Evolutionary conservation across 2,888 invertebrate genomes (phyloP).

Genomic region (Cabera pusaria): DNA sequence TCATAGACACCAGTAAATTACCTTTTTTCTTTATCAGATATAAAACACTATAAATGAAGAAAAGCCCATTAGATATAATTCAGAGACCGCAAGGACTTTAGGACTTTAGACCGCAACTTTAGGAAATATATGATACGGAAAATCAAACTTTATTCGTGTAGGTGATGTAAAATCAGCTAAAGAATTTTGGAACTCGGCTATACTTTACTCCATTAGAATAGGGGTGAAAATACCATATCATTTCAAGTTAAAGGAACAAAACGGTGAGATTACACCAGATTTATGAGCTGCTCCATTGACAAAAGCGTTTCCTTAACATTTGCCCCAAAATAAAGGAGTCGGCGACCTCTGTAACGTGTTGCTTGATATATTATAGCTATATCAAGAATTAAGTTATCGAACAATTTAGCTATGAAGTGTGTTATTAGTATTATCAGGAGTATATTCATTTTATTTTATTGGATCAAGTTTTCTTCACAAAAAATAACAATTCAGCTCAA

Average conservation of each 20-base stretch:
- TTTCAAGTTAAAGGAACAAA: conserved; percentile 10
- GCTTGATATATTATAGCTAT: not conserved
- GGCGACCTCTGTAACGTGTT: conserved; percentile 8
- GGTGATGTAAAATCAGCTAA: conserved; percentile 3
- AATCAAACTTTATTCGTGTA: conserved; percentile 8
- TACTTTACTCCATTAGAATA: conserved; percentile 2
- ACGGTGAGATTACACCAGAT: conserved; percentile 13
- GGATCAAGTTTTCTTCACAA: no score
- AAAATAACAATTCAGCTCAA: no score
- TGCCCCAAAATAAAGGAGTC: conserved; percentile 11
- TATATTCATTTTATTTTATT: no score
- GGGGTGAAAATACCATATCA: conserved; percentile 1
- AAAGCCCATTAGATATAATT: no score
- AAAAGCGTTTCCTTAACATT: conserved; percentile 18
- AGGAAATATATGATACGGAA: conserved; percentile 6
- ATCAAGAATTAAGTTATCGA: no score
- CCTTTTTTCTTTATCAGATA: no score
- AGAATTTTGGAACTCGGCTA: not conserved
- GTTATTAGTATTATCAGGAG: no score
- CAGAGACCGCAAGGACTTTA: no score
- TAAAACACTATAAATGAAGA: no score
- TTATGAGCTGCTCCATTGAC: conserved; percentile 16
- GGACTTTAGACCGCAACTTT: conserved; percentile 5
- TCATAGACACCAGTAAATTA: no score
- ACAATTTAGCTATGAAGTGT: no score